Evolutionary conservation across 2,113 vertebrate genomes (phyloP), one percentile per base, ranked within the genome.

Genomic region (Meriones unguiculatus): DNA sequence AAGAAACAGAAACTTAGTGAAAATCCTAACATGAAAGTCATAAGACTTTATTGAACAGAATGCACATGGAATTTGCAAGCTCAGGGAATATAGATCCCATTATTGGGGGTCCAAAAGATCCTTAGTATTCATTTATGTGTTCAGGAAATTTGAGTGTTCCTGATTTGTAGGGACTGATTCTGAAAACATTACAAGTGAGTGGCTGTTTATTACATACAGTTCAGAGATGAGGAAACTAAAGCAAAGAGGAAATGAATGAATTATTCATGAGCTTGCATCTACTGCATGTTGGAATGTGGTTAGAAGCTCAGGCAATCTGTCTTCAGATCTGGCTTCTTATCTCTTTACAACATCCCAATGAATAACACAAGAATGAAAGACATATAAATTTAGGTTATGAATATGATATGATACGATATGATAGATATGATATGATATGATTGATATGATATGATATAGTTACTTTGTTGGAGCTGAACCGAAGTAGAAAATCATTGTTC

Each of bases 211-310:
- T 20, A 54, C 1, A 2, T 13, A 18, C 7, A 20, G 80, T 86
- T 86, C 87, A 50, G 2, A 90, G n/a, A 75, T 35, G 24, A 65
- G n/a, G 50, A 96, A 95, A 87, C 18, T 46, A 91, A 85, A 7
- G 12, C 32, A 87, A 30, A 65, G 15, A 70, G 38, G 90, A 77
- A 10, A 72, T 65, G 30, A 93, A 0, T 57, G 24, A 81, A 11
- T 72, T 67, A 81, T 25, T 11, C 67, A 90, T 17, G 5, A 46
- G 28, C 72, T 46, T 88, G 7, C 5, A 41, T 89, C 4, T 90
- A 22, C 22, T 10, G 5, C 50, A 4, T 64, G n/a, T 67, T 64
- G 35, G 64, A 85, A 92, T 67, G n/a, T 57, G 9, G 50, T 59
- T 70, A 50, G 12, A 87, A 77, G 91, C 2, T 2, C 30, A 89